A percentile compares a stretch with the other conserved stretches of the same genome.
These are phyloP conservation scores for Nibea coibor DNA, from an alignment of 2,113 vertebrate genomes.

Conservation along the genomic window DNA sequence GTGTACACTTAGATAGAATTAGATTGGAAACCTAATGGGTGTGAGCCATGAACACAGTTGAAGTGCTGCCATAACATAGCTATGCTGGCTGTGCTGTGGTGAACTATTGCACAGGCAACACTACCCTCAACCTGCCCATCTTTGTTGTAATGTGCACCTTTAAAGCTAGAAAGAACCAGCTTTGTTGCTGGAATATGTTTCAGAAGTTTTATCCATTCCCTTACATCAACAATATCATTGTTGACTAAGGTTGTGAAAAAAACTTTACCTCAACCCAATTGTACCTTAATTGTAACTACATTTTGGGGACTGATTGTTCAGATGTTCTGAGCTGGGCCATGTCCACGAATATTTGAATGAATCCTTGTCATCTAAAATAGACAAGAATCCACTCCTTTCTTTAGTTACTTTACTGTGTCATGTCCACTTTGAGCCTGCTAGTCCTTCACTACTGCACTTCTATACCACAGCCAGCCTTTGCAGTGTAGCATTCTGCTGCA, in stretches of 20 bases:
- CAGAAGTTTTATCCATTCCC: neutral
- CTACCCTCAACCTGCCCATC: no score
- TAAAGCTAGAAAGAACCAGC: neutral
- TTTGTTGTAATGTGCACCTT: neutral
- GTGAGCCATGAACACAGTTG: neutral
- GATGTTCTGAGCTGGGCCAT: neutral
- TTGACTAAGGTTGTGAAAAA: neutral
- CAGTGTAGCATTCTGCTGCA: neutral
- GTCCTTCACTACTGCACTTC: neutral
- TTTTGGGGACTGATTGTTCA: neutral
- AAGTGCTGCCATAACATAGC: neutral
- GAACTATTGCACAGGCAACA: neutral
- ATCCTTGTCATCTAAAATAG: neutral
- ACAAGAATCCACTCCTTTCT: neutral
- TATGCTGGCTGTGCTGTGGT: neutral
- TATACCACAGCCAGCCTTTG: neutral
- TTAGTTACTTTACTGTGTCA: neutral
- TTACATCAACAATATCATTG: neutral
- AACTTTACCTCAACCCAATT: neutral
- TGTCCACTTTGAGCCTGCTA: neutral
- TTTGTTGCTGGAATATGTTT: neutral
- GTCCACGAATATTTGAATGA: neutral
- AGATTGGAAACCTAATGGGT: neutral
- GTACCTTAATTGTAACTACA: neutral
- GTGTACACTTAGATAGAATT: neutral